These are phyloP conservation scores for Neoascia interrupta DNA, from an alignment of 2,888 invertebrate species.

Conservation along the genomic window DNA sequence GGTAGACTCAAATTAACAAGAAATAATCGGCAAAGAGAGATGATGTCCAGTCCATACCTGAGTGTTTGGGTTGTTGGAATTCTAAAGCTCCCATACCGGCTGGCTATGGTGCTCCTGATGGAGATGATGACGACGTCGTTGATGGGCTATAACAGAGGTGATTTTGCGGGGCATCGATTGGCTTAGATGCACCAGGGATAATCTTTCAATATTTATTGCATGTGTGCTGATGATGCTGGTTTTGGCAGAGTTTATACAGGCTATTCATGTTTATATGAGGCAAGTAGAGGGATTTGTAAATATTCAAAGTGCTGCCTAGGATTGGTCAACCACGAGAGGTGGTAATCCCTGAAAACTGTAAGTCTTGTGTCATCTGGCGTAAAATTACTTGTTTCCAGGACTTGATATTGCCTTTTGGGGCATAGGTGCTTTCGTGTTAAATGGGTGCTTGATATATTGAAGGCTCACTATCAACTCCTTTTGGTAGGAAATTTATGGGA, in stretches of 20 bases:
- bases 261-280: slow-evolving; percentile 33
- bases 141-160: slow-evolving; percentile 51
- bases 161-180: slow-evolving; percentile 46
- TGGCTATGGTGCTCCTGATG: slow-evolving; percentile 14
- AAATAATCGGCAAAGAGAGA: slow-evolving; percentile 58
- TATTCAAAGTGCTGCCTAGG: slow-evolving; percentile 12
- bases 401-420: no score
- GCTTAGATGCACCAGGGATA: slow-evolving; percentile 50
- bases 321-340: background rate
- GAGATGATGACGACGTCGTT: slow-evolving; percentile 33
- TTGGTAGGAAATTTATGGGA: no score
- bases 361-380: slow-evolving; percentile 14
- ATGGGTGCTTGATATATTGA: no score
- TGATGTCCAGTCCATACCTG: slow-evolving; percentile 13
- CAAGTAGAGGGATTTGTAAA: slow-evolving; percentile 10
- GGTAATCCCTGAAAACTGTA: slow-evolving; percentile 16
- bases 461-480: no score
- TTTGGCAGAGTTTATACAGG: slow-evolving; percentile 40
- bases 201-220: slow-evolving; percentile 49
- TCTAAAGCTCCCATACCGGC: no score
- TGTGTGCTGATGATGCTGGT: no score
- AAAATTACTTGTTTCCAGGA: slow-evolving; percentile 12
- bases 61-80: slow-evolving; percentile 25
- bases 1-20: slow-evolving; percentile 64
- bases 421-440: no score